phyloP scores from a whole-genome alignment of 1,140 invertebrate genomes.

The Aphelenchoides avenae region DNA sequence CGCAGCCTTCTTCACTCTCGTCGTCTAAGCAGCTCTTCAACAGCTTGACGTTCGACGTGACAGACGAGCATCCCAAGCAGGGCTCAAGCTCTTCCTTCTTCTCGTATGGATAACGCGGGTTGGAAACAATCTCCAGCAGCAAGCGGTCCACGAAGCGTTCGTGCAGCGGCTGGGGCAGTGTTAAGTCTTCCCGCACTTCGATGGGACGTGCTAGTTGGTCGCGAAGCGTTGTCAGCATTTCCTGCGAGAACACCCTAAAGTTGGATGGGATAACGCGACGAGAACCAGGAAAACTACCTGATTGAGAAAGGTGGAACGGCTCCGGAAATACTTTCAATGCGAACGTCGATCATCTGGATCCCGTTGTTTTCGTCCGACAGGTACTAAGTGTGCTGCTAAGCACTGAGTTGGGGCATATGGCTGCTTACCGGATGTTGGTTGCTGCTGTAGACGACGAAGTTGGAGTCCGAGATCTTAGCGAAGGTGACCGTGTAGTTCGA shows the following conservation, averaged over 20 bases:
- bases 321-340: constrained; percentile 18
- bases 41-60: constrained; percentile 11
- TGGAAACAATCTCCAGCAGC: constrained; percentile 3
- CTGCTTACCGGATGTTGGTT: constrained; percentile 16
- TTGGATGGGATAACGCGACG: background rate
- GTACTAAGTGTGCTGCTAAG: constrained; percentile 6
- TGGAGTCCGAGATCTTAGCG: constrained; percentile 25
- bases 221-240: constrained; percentile 20
- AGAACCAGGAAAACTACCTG: constrained; percentile 10
- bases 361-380: constrained; percentile 19
- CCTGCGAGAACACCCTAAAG: constrained; percentile 18
- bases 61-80: constrained; percentile 25
- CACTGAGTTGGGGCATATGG: background rate
- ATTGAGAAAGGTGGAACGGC: constrained; percentile 19
- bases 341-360: constrained; percentile 23
- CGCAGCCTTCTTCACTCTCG: constrained; percentile 20
- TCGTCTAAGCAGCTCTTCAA: constrained; percentile 23
- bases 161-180: constrained; percentile 26
- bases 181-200: constrained; percentile 24
- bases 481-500: constrained; percentile 28
- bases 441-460: constrained; percentile 21
- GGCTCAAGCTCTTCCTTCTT: constrained; percentile 23
- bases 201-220: constrained; percentile 28
- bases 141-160: constrained; percentile 33
- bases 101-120: constrained; percentile 12